These are phyloP conservation scores for Neomorphus geoffroyi DNA, from an alignment of 2,797 vertebrate genomes.

Conservation along the genomic window DNA sequence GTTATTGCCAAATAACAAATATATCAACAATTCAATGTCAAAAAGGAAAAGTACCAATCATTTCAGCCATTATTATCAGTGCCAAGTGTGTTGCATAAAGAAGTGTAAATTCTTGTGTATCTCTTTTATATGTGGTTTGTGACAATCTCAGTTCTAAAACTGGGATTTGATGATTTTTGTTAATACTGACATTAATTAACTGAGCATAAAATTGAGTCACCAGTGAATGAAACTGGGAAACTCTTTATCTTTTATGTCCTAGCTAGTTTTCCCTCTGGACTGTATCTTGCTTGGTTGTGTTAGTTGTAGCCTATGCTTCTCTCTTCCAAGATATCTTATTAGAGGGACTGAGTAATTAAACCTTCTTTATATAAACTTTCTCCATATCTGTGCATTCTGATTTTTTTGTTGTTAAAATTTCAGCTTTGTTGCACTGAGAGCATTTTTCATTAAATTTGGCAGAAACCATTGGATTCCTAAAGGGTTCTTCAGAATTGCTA, in stretches of 20 bases:
- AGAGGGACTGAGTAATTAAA: neutral
- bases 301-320: neutral
- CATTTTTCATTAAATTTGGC: neutral
- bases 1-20: neutral
- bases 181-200: neutral
- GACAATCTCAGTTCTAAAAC: neutral
- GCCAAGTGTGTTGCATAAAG: rapidly evolving
- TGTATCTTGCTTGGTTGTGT: neutral
- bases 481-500: neutral
- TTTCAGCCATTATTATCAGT: neutral
- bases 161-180: neutral
- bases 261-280: neutral
- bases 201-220: neutral
- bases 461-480: neutral
- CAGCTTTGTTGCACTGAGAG: neutral
- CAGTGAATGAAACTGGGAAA: neutral
- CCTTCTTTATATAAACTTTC: too few species aligned
- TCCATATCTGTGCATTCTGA: neutral
- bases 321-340: neutral
- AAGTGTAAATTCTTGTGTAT: neutral
- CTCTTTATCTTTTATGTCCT: neutral
- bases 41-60: neutral
- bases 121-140: neutral
- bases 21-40: neutral
- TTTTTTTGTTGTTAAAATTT: neutral